Percentiles rank a stretch among this genome's conserved stretches.
Evolutionary conservation across 1,140 invertebrate genomes (phyloP).

Genomic region (Caenorhabditis remanei): DNA sequence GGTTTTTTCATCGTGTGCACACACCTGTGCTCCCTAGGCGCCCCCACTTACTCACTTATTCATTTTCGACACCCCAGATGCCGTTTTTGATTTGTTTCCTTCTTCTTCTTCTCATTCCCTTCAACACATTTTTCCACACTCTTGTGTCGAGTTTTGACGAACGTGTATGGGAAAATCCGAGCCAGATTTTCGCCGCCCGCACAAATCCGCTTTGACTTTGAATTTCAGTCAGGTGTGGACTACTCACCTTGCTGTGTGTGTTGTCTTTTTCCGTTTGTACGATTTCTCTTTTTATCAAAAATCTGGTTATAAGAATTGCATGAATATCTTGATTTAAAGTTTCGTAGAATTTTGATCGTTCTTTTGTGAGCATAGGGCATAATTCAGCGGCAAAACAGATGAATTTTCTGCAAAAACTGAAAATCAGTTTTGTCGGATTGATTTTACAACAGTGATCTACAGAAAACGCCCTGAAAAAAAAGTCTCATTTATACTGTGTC

Average conservation of each 20-base stretch:
- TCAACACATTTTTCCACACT: conserved; percentile 28
- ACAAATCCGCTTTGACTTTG: conserved; percentile 13
- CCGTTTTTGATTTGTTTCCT: conserved; percentile 52
- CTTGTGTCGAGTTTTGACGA: not conserved
- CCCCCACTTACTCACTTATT: conserved; percentile 51
- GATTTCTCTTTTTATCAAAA: not conserved
- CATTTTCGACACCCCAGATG: conserved; percentile 51
- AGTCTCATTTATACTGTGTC: too few species aligned
- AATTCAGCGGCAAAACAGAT: too few species aligned
- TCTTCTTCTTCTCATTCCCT: conserved; percentile 2
- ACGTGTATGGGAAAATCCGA: conserved; percentile 43
- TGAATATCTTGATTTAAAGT: too few species aligned
- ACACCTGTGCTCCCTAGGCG: not conserved
- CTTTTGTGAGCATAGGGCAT: too few species aligned
- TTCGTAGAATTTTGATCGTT: too few species aligned
- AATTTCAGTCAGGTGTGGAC: conserved; percentile 42
- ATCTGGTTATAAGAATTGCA: too few species aligned
- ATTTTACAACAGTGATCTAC: too few species aligned
- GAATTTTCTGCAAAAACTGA: too few species aligned
- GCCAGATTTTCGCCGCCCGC: conserved; percentile 23
- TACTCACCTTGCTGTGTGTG: conserved; percentile 10
- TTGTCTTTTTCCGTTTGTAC: not conserved
- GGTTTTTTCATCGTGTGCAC: not conserved
- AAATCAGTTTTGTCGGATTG: too few species aligned
- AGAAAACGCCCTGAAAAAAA: too few species aligned